Evolutionary conservation across 1,140 invertebrate genomes (phyloP).

Genomic region (Drosophila carrolli): DNA sequence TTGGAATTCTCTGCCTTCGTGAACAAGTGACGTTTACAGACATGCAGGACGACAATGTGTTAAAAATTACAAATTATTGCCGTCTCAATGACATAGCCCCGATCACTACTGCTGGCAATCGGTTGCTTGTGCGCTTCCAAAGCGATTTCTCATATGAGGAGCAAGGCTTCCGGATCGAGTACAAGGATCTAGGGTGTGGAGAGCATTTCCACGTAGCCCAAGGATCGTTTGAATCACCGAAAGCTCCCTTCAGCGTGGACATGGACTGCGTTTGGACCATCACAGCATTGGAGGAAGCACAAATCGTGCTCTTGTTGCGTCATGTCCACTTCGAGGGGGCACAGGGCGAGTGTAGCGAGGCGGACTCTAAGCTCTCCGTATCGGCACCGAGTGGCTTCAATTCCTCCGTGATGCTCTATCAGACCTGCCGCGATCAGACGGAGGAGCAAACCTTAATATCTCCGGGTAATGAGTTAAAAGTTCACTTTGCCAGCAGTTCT

Average conservation of each 20-base stretch:
- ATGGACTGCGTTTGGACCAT: constrained; percentile 91
- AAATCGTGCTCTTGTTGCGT: constrained; percentile 84
- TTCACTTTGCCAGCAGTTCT: constrained; percentile 89
- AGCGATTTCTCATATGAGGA: constrained; percentile 84
- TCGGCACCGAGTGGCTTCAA: constrained; percentile 31
- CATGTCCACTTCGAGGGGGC: constrained; percentile 87
- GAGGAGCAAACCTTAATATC: constrained; percentile 86
- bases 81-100: constrained; percentile 2
- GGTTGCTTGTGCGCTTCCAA: constrained; percentile 85
- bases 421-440: constrained; percentile 52
- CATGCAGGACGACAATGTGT: constrained; percentile 64
- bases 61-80: constrained; percentile 85
- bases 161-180: constrained; percentile 85
- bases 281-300: constrained; percentile 87
- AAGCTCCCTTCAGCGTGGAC: constrained; percentile 87
- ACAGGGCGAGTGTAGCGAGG: constrained; percentile 37
- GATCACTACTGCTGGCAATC: constrained; percentile 63
- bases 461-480: constrained; percentile 89
- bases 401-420: constrained; percentile 23
- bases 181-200: constrained; percentile 84
- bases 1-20: constrained; percentile 77
- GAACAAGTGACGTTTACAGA: constrained; percentile 86
- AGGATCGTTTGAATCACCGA: constrained; percentile 65
- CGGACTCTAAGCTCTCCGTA: constrained; percentile 31
- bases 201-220: constrained; percentile 11